Base-by-base conservation (phyloP, 2,888 invertebrate species). In the Arrhopalites spinosus region DNA sequence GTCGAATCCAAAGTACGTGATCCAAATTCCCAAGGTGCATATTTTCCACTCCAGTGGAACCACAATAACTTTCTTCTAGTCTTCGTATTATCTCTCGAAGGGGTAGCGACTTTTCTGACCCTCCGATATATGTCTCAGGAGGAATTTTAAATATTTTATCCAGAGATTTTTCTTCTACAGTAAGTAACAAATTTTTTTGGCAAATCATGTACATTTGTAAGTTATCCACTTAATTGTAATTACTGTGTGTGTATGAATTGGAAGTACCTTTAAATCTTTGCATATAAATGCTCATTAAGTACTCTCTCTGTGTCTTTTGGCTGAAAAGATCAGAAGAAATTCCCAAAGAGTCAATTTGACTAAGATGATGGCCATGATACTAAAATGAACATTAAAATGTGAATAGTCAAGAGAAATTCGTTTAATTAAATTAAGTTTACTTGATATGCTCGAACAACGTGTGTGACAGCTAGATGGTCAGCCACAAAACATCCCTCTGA, bases 1-100 rank as follows among this genome's bases (percentile, higher is more conserved):
- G 93, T 80, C 98, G 89, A 85, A 99, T 98, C 99, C 99, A 99
- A 86, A 98, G 97, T 86, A 97, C 97, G 86, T 98, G 98, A 84
- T 99, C 98, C 87, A 96, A 87, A 47, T 96, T 97, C 87, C 98
- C 98, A 85, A 99, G 97, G 87, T 98, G 98, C 98, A 99, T 99
- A 86, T 96, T 99, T 87, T 99, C 99, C 1, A 97, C 94, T 53
- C 99, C 99, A 84, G 99, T 98, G 86, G 59, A 95, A 83, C 94
- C 91, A 86, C 99, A 99, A 86, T 99, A 99, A 0, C 96, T 93
- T 83, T 92, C 88, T 88, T 98, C 97, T 73, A 99, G 87, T 71
- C 98, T 90, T 79, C 90, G 90, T 78, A 99, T 87, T 85, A 99
- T 99, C 86, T 99, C 98, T 82, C 94, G 90, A 47, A 99, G 88